A percentile compares a stretch with the other conserved stretches of the same genome.
These are phyloP conservation scores for Ceratina calcarata DNA, from an alignment of 1,140 invertebrate genomes.

Conservation along the genomic window DNA sequence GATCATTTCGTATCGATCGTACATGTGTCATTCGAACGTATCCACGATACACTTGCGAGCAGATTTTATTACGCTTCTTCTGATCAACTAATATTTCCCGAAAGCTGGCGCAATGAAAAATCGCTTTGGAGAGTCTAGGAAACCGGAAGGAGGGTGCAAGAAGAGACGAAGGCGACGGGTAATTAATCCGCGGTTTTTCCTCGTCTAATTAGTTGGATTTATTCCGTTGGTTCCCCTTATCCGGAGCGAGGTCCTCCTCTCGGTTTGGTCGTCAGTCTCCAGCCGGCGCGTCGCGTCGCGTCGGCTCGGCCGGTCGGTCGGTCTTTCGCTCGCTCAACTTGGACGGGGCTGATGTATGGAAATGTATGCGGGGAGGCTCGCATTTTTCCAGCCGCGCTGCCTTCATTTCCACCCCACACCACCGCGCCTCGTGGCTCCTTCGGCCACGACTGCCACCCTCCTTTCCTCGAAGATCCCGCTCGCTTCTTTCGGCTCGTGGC, in stretches of 20 bases:
- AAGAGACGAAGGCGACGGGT: conserved; percentile 73
- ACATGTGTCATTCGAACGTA: too few relatives aligned
- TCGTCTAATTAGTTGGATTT: conserved; percentile 80
- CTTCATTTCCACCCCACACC: conserved; percentile 70
- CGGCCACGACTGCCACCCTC: not conserved
- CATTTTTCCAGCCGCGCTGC: conserved; percentile 78
- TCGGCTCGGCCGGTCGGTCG: conserved; percentile 23
- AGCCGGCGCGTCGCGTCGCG: conserved; percentile 37
- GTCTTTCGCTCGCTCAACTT: conserved; percentile 58
- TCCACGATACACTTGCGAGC: too few relatives aligned
- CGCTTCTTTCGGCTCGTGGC: conserved; percentile 46
- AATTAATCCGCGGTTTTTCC: conserved; percentile 80
- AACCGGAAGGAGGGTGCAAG: conserved; percentile 53
- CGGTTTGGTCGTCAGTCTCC: conserved; percentile 46
- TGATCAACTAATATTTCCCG: conserved; percentile 37
- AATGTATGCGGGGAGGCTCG: conserved; percentile 78
- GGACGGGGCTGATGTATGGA: conserved; percentile 78
- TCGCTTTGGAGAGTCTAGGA: conserved; percentile 60
- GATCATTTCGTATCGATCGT: too few relatives aligned
- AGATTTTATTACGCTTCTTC: too few relatives aligned
- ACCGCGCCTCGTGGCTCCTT: conserved; percentile 2
- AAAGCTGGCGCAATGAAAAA: conserved; percentile 62
- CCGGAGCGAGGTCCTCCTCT: conserved; percentile 47
- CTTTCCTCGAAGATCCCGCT: not conserved
- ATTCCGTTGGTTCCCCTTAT: conserved; percentile 78